Evolutionary conservation across 2,113 vertebrate species (phyloP).

Genomic region (Trematocara variabile): DNA sequence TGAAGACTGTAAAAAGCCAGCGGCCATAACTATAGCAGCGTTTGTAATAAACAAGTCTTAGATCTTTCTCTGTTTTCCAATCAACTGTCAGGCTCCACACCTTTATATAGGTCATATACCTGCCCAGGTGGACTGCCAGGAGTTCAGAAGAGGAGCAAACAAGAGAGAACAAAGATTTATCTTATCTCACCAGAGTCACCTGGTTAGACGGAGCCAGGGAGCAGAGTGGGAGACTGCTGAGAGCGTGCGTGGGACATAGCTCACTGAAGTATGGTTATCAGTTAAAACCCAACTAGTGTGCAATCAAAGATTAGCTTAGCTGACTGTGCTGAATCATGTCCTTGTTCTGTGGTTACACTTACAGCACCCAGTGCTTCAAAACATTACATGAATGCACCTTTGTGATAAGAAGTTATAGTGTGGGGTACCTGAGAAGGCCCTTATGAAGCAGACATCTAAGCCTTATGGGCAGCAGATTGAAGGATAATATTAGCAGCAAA

Average conservation of each 20-base stretch:
- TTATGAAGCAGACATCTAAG: background rate
- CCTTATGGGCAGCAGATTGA: background rate
- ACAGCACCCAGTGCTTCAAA: background rate
- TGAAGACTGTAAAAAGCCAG: constrained; percentile 35
- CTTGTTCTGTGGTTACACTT: background rate
- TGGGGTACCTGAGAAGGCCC: background rate
- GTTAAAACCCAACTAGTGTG: constrained; percentile 42
- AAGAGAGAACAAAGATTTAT: constrained; percentile 15
- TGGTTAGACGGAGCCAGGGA: background rate
- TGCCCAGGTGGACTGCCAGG: background rate
- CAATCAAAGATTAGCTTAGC: constrained; percentile 50
- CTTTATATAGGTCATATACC: background rate
- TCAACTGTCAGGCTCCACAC: background rate
- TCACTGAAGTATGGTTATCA: constrained; percentile 30
- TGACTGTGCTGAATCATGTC: constrained; percentile 30
- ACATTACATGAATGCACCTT: background rate
- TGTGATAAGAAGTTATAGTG: background rate
- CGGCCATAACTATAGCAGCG: constrained; percentile 13
- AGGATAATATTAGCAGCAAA: background rate
- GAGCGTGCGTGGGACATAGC: background rate
- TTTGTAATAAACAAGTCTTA: background rate
- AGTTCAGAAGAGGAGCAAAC: constrained; percentile 29
- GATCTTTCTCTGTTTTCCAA: background rate
- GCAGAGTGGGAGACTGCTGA: background rate
- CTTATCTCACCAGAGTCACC: constrained; percentile 26